A percentile compares a stretch with the other conserved stretches of the same genome.
phyloP scores from a whole-genome alignment of 1,140 invertebrate species.

The Chrysoperla carnea region DNA sequence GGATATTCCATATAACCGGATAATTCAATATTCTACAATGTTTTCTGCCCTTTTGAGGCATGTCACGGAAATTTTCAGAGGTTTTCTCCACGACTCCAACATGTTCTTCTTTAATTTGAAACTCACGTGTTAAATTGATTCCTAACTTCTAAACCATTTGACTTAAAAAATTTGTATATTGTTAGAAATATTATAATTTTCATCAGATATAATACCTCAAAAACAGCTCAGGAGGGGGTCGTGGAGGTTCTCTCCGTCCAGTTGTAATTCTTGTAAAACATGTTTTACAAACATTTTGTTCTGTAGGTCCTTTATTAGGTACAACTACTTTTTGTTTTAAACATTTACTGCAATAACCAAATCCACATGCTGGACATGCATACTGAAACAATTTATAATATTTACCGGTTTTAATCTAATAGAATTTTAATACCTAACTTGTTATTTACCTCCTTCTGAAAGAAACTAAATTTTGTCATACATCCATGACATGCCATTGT shows the following conservation, averaged over 20 bases:
- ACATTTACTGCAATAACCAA: constrained; percentile 43
- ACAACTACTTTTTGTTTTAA: constrained; percentile 25
- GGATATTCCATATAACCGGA: too few relatives aligned
- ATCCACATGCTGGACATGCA: constrained; percentile 41
- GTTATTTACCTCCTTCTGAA: constrained; percentile 28
- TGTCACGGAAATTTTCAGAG: too few relatives aligned
- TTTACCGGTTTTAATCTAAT: neutral
- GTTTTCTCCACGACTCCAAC: too few relatives aligned
- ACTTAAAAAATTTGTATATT: too few relatives aligned
- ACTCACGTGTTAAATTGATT: too few relatives aligned
- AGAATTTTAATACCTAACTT: neutral
- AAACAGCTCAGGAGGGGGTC: constrained; percentile 27
- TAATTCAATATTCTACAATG: too few relatives aligned
- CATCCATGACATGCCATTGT: constrained; percentile 30
- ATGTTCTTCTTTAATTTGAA: too few relatives aligned
- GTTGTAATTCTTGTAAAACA: constrained; percentile 15
- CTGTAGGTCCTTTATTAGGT: constrained; percentile 15
- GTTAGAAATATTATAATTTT: too few relatives aligned
- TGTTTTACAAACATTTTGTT: constrained; percentile 27
- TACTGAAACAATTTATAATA: constrained; percentile 20
- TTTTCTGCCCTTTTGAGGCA: too few relatives aligned
- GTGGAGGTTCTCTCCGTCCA: constrained; percentile 4
- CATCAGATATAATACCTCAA: too few relatives aligned
- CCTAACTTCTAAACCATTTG: too few relatives aligned
- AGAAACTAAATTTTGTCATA: constrained; percentile 27